Evolutionary conservation across 2,113 vertebrate species (phyloP), one percentile per base, ranked within the genome.

Genomic region (Colistium nudipinnis): DNA sequence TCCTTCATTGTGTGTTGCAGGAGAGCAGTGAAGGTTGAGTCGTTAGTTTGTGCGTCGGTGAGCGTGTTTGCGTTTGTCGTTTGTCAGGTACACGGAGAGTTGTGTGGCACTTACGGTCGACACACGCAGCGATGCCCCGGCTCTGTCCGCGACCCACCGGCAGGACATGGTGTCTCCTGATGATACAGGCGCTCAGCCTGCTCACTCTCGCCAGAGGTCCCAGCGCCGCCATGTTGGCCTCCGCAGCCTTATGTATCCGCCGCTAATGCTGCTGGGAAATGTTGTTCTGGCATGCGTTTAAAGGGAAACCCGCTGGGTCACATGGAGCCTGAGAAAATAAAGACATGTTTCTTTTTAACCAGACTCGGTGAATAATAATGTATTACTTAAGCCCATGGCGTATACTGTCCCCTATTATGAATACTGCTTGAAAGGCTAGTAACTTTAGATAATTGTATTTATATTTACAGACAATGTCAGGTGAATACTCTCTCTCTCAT

Each of bases 21-120:
- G 0, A 6, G 1, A 20, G 11, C 24, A 36, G 0, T 27, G 0
- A 11, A 13, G 10, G 1, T 35, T 2, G 8, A 51, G 36, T 73
- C 27, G 39, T 8, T n/a, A 10, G 28, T 53, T 19, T 14, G 22
- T 13, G 10, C 54, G 10, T 27, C 59, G 20, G 35, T 36, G 31
- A 6, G 31, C 9, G 4, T 33, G 31, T 33, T n/a, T n/a, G n/a
- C n/a, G n/a, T n/a, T n/a, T 44, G 2, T 44, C 30, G 8, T 31
- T 31, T 31, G 4, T 5, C 30, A 31, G 30, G 30, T 5, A 31
- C 30, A 31, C 30, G 30, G 4, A 7, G 30, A 10, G 11, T 22
- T 47, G 45, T 25, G 4, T 14, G 3, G 33, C 4, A 92, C 93
- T 93, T 87, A 94, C 92, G 92, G 76, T 93, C 93, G 48, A 94